Conservation (phyloP, 2,888 invertebrate species). For the Muschampia plurimacula region DNA sequence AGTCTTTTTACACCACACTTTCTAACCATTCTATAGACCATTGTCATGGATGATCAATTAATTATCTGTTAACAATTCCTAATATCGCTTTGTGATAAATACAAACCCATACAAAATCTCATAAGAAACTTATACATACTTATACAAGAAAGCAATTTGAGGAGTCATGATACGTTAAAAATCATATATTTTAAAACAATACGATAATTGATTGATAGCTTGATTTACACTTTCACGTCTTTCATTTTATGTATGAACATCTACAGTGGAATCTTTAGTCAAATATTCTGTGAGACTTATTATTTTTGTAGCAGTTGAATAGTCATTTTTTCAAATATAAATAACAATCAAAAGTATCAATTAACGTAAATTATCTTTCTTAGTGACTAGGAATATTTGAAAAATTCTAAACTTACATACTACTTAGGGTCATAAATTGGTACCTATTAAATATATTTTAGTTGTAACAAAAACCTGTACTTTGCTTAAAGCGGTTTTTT, state of each 20-base stretch:
- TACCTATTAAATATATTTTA: not conserved
- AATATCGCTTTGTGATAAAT: not conserved
- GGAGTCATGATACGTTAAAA: too few relatives aligned
- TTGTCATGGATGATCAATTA: constrained; percentile 18
- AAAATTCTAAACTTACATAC: not conserved
- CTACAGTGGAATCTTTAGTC: too few relatives aligned
- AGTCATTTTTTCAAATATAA: too few relatives aligned
- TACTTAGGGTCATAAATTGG: not conserved
- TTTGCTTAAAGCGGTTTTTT: too few relatives aligned
- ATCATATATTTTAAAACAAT: too few relatives aligned
- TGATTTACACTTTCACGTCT: too few relatives aligned
- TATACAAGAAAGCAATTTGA: too few relatives aligned
- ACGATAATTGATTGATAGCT: too few relatives aligned
- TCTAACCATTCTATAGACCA: not conserved
- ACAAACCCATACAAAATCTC: not conserved
- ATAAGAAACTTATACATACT: not conserved
- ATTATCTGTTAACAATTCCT: not conserved
- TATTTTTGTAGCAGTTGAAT: too few relatives aligned
- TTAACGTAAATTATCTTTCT: not conserved
- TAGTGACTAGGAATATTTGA: constrained; percentile 1
- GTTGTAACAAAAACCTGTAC: not conserved
- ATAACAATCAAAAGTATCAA: not conserved
- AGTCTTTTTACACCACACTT: not conserved
- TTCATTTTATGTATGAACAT: too few relatives aligned
- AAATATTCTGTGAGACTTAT: too few relatives aligned